These are phyloP conservation scores for Alaudala cheleensis DNA, from an alignment of 2,113 vertebrate genomes.

Conservation along the genomic window DNA sequence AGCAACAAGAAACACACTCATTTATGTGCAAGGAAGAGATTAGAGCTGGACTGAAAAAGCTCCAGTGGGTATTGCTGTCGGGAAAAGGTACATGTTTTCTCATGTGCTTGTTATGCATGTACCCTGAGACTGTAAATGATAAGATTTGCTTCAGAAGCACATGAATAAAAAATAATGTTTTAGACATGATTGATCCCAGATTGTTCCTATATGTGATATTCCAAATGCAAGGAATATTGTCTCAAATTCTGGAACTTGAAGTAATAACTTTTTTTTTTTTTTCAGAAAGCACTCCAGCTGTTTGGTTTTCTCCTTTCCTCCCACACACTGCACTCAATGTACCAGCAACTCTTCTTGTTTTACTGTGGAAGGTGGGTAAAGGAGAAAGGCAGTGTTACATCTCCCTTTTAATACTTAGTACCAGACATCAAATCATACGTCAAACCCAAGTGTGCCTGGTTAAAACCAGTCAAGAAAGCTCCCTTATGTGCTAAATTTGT, in stretches of 20 bases:
- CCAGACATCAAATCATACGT: neutral
- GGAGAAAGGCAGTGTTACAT: neutral
- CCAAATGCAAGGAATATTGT: neutral
- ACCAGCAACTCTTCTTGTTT: neutral
- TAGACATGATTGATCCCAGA: neutral
- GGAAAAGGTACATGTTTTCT: neutral
- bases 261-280: neutral
- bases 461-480: neutral
- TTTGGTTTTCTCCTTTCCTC: neutral
- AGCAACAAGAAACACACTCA: neutral
- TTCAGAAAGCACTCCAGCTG: neutral
- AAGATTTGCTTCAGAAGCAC: neutral
- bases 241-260: neutral
- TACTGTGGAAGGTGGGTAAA: neutral
- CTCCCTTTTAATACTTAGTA: neutral
- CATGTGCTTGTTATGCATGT: neutral
- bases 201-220: neutral
- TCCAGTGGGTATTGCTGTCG: neutral
- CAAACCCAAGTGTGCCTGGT: neutral
- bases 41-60: neutral
- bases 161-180: neutral
- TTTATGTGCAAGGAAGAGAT: neutral
- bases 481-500: neutral
- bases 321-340: neutral
- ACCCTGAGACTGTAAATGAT: neutral